Percentiles rank a stretch among this genome's conserved stretches.
These are phyloP conservation scores for Xylota segnis DNA, from an alignment of 2,888 invertebrate species.

Conservation along the genomic window DNA sequence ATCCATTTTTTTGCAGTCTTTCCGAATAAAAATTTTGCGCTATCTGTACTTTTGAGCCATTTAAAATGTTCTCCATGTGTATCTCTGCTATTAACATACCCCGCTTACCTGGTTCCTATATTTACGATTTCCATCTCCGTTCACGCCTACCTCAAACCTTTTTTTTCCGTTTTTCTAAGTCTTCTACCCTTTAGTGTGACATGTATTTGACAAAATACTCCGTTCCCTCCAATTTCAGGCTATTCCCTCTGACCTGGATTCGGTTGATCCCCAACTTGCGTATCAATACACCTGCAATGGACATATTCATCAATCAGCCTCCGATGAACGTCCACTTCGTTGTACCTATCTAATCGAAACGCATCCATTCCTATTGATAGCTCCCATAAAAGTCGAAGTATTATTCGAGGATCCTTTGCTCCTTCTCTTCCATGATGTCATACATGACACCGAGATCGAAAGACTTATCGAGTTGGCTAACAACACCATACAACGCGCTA, in stretches of 20 bases:
- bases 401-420: conserved; percentile 85
- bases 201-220: too few relatives aligned
- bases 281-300: conserved; percentile 84
- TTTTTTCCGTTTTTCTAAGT: too few relatives aligned
- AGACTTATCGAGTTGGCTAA: conserved; percentile 85
- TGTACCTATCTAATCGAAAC: conserved; percentile 83
- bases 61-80: too few relatives aligned
- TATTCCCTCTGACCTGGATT: conserved; percentile 73
- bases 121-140: too few relatives aligned
- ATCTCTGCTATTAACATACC: too few relatives aligned
- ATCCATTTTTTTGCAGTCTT: too few relatives aligned
- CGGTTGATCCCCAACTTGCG: conserved; percentile 8
- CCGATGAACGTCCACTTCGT: conserved; percentile 80
- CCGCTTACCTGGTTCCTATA: too few relatives aligned
- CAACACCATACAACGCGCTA: conserved; percentile 85
- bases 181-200: too few relatives aligned
- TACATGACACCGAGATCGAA: conserved; percentile 87
- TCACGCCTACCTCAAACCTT: too few relatives aligned
- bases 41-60: too few relatives aligned
- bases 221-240: conserved; percentile 74
- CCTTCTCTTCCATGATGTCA: conserved; percentile 86
- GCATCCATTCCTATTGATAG: conserved; percentile 83
- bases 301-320: conserved; percentile 84
- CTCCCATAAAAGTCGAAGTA: conserved; percentile 86
- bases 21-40: too few relatives aligned